These are phyloP conservation scores for Cynocephalus volans DNA, from an alignment of 2,113 vertebrate genomes.

Conservation along the genomic window DNA sequence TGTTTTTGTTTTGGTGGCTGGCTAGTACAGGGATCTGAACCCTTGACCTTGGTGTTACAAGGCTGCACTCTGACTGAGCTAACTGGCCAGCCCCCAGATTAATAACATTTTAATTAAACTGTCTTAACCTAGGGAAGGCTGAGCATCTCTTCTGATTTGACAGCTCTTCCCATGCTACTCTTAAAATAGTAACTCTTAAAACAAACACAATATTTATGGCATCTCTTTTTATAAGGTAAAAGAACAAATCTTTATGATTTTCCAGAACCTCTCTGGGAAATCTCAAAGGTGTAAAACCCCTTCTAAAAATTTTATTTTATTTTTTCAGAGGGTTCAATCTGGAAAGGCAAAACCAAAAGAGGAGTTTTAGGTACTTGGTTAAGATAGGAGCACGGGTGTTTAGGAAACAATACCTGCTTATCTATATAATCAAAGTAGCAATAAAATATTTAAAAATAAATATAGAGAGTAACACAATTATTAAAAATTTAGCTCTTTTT, in stretches of 20 bases:
- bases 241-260: conserved; percentile 1
- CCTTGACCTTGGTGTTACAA: too few species aligned
- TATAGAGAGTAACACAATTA: background rate
- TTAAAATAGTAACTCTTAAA: background rate
- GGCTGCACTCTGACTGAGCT: too few species aligned
- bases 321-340: background rate
- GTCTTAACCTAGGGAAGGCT: background rate
- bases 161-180: background rate
- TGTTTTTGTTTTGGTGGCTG: too few species aligned
- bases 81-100: background rate
- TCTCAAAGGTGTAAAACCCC: background rate
- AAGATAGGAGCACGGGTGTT: background rate
- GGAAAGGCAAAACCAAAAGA: background rate
- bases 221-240: conserved; percentile 20
- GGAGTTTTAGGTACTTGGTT: background rate
- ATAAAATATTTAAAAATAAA: background rate
- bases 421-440: background rate
- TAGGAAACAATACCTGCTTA: background rate
- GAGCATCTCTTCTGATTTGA: background rate
- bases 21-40: too few species aligned
- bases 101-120: conserved; percentile 16
- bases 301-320: background rate
- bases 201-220: background rate
- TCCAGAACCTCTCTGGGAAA: background rate
- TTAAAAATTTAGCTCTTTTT: conserved; percentile 26